Percentiles rank a stretch among this genome's conserved stretches.
These are phyloP conservation scores for Strix aluco DNA, from an alignment of 2,113 vertebrate species.

Conservation along the genomic window DNA sequence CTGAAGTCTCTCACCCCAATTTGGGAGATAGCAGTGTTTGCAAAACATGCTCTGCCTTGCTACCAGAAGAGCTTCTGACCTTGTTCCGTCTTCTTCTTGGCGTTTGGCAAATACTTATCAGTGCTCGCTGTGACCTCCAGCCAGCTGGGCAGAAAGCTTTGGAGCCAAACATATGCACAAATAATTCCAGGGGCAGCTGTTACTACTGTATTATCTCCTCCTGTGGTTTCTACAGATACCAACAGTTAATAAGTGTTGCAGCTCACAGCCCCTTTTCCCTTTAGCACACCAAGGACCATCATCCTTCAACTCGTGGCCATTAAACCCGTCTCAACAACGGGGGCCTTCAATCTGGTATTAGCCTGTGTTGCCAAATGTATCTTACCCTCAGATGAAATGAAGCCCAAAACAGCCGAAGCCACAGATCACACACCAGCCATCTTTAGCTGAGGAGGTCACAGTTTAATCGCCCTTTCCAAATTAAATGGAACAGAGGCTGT, in stretches of 20 bases:
- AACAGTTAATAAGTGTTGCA: background rate
- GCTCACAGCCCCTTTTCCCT: background rate
- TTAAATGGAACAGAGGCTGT: background rate
- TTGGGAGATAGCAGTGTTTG: background rate
- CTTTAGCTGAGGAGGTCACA: background rate
- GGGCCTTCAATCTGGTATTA: background rate
- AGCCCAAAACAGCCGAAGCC: background rate
- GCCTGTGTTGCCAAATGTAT: background rate
- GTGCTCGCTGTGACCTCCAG: constrained; percentile 70
- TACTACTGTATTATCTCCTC: constrained; percentile 67
- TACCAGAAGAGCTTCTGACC: constrained; percentile 59
- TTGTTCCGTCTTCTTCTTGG: constrained; percentile 57
- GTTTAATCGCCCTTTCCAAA: background rate
- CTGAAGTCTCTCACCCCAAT: constrained; percentile 40
- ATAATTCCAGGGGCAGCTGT: constrained; percentile 66
- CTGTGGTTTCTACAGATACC: background rate
- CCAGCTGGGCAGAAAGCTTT: constrained; percentile 59
- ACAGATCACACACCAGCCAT: background rate
- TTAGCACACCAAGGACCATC: background rate
- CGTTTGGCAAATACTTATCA: constrained; percentile 68
- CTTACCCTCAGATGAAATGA: accelerated
- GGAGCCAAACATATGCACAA: constrained; percentile 43
- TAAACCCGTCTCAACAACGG: background rate
- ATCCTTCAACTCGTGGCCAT: background rate
- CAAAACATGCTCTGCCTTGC: constrained; percentile 17